Evolutionary conservation across 1,140 invertebrate genomes (phyloP).

Genomic region (Bilobella aurantiaca): DNA sequence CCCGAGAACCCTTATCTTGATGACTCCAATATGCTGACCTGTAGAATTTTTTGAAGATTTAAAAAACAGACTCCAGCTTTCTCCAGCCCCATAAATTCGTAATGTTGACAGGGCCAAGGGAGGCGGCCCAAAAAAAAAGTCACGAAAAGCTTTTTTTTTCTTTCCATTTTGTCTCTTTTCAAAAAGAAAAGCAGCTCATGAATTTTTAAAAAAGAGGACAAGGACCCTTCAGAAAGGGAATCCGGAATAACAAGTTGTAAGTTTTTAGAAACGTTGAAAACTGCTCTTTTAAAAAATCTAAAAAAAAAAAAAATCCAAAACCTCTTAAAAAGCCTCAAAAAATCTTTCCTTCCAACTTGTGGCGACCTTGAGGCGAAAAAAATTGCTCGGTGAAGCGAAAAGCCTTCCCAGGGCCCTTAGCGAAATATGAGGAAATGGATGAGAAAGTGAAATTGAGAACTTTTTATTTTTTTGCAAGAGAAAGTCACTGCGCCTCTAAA

Average conservation of each 20-base stretch:
- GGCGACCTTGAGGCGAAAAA: no score
- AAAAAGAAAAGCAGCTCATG: not conserved
- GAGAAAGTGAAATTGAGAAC: not conserved
- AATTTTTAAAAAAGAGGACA: not conserved
- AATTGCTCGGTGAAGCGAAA: no score
- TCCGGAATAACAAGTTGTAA: no score
- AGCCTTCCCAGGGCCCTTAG: no score
- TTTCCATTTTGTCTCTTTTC: not conserved
- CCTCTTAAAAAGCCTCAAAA: no score
- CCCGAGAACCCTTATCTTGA: not conserved
- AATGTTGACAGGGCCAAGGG: not conserved
- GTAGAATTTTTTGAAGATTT: not conserved
- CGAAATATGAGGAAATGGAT: not conserved
- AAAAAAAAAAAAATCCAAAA: not conserved
- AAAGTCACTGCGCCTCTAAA: no score
- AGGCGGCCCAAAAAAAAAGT: not conserved
- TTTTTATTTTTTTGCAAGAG: no score
- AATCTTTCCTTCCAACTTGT: no score
- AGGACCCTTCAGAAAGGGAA: no score
- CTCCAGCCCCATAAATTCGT: not conserved
- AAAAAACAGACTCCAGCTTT: not conserved
- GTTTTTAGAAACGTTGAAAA: no score
- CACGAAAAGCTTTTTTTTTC: not conserved
- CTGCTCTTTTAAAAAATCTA: no score
- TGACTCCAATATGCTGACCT: not conserved